Evolutionary conservation across 2,888 invertebrate species (phyloP).

Genomic region (Anticlea derivata): DNA sequence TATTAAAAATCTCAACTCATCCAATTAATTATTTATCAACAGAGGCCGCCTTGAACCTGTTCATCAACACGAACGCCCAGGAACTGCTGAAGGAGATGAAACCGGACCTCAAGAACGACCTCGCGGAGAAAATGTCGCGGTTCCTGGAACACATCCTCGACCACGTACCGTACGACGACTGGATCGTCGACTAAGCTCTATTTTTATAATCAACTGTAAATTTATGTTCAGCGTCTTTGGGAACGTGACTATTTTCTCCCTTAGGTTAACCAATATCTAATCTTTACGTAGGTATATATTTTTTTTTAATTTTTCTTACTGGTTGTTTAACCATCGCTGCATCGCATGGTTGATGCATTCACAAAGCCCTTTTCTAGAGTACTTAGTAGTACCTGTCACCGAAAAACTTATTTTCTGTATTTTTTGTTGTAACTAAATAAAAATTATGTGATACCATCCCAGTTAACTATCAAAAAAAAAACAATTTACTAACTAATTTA

Average conservation of each 20-base stretch:
- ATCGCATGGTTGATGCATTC: too few relatives aligned
- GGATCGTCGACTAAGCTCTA: conserved; percentile 81
- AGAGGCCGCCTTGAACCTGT: conserved; percentile 93
- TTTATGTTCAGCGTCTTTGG: background rate
- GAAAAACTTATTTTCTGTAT: background rate
- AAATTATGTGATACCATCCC: too few relatives aligned
- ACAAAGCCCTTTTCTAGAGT: too few relatives aligned
- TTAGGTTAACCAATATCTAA: too few relatives aligned
- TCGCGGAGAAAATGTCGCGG: conserved; percentile 88
- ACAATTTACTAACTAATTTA: conserved; percentile 13
- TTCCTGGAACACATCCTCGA: conserved; percentile 90
- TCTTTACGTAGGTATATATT: too few relatives aligned
- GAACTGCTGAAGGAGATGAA: conserved; percentile 94
- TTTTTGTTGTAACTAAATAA: too few relatives aligned
- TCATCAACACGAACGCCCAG: conserved; percentile 94
- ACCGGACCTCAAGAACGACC: conserved; percentile 90
- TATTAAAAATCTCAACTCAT: too few relatives aligned
- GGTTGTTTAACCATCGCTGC: too few relatives aligned
- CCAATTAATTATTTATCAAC: conserved; percentile 40
- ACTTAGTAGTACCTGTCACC: too few relatives aligned
- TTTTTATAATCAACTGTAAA: background rate
- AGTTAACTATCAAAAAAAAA: too few relatives aligned
- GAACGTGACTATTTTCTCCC: background rate
- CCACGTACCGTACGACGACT: conserved; percentile 90
- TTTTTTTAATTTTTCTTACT: too few relatives aligned